Percentiles rank a stretch among this genome's conserved stretches.
Evolutionary conservation across 2,113 vertebrate species (phyloP).

Genomic region (Picathartes gymnocephalus): DNA sequence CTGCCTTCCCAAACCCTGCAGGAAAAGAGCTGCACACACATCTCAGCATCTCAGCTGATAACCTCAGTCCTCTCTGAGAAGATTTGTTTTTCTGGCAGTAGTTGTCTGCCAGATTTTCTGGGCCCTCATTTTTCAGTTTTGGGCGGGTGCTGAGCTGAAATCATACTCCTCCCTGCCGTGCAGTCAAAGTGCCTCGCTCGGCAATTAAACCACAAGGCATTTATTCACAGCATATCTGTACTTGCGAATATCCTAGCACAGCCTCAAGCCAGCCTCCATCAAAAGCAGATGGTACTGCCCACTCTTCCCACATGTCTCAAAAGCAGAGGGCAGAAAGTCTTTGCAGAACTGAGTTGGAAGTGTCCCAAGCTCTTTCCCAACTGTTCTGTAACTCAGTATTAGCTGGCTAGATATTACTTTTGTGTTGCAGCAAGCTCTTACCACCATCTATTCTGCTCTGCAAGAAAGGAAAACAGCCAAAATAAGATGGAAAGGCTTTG

Average conservation of each 20-base stretch:
- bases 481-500: neutral
- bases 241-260: conserved; percentile 37
- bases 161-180: neutral
- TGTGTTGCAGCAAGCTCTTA: neutral
- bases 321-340: conserved; percentile 46
- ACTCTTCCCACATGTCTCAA: conserved; percentile 51
- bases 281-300: conserved; percentile 65
- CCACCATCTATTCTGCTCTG: neutral
- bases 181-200: neutral
- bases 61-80: neutral
- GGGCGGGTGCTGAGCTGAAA: conserved; percentile 11
- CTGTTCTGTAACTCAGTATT: conserved; percentile 16
- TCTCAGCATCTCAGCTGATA: neutral
- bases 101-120: neutral
- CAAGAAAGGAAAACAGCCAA: neutral
- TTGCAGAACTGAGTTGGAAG: conserved; percentile 36
- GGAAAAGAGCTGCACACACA: neutral
- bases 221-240: conserved; percentile 34
- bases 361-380: conserved; percentile 36
- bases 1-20: conserved; percentile 2
- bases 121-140: neutral
- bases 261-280: conserved; percentile 31
- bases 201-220: conserved; percentile 20
- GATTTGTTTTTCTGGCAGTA: conserved; percentile 6
- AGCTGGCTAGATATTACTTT: neutral